phyloP scores from a whole-genome alignment of 2,888 invertebrate species.

The Thecocarcelia acutangulata region DNA sequence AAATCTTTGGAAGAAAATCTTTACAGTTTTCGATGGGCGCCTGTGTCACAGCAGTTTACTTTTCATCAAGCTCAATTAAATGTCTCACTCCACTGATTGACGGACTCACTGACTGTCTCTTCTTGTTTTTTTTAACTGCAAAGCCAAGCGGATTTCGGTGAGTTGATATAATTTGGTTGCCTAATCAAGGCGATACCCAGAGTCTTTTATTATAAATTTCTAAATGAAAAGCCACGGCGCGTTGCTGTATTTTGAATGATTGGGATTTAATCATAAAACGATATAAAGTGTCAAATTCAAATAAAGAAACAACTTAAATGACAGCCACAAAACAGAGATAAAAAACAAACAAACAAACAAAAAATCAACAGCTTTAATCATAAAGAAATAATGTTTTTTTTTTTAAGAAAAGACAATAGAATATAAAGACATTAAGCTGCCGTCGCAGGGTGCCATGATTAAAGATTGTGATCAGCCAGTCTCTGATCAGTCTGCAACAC shows the following conservation, averaged over 20 bases:
- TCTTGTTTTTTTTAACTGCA: neutral
- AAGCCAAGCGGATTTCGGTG: slow-evolving; percentile 1
- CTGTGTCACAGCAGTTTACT: slow-evolving; percentile 66
- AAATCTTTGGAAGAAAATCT: slow-evolving; percentile 47
- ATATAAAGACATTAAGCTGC: slow-evolving; percentile 68
- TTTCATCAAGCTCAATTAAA: slow-evolving; percentile 63
- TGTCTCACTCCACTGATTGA: slow-evolving; percentile 57
- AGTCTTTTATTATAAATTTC: slow-evolving; percentile 24
- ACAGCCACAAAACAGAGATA: slow-evolving; percentile 47
- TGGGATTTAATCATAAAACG: slow-evolving; percentile 46
- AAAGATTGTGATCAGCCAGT: slow-evolving; percentile 66
- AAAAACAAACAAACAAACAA: slow-evolving; percentile 5
- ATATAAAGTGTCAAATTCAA: slow-evolving; percentile 68
- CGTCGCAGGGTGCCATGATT: slow-evolving; percentile 68
- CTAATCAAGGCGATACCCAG: slow-evolving; percentile 52
- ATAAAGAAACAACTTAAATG: slow-evolving; percentile 55
- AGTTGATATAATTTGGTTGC: slow-evolving; percentile 61
- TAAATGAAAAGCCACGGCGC: slow-evolving; percentile 20
- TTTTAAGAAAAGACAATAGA: slow-evolving; percentile 44
- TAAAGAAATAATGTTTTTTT: slow-evolving; percentile 28
- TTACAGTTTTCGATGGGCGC: slow-evolving; percentile 62
- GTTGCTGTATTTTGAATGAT: neutral
- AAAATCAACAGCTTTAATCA: slow-evolving; percentile 38
- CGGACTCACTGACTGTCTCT: slow-evolving; percentile 25
- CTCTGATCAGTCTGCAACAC: slow-evolving; percentile 58